Evolutionary conservation across 2,113 vertebrate species (phyloP).

Genomic region (Tricholaema leucomelas): DNA sequence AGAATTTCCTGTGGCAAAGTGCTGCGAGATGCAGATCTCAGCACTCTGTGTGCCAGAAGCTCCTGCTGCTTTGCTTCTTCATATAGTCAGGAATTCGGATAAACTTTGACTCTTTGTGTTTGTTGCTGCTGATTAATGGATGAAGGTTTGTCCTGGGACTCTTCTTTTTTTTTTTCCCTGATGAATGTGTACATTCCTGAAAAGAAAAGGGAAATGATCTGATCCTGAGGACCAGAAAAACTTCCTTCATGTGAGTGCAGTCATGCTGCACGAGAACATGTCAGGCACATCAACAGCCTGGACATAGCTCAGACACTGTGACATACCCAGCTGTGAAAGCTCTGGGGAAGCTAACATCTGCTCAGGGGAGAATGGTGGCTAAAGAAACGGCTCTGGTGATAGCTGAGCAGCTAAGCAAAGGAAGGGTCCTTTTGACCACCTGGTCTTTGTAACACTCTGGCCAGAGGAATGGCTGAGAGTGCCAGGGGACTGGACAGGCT

Average conservation of each 20-base stretch:
- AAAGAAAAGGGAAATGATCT: neutral
- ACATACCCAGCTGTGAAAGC: neutral
- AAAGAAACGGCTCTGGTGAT: neutral
- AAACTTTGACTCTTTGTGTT: neutral
- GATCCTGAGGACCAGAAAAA: neutral
- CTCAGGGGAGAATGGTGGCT: neutral
- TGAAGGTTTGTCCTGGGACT: neutral
- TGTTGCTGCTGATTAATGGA: neutral
- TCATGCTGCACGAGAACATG: neutral
- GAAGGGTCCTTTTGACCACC: neutral
- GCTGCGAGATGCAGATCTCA: no score
- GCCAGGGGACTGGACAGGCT: neutral
- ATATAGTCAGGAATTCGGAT: neutral
- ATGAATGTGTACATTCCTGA: neutral
- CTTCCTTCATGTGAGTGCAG: neutral
- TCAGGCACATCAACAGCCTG: neutral
- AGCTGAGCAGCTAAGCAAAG: neutral
- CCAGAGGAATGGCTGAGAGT: neutral
- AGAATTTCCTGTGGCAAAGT: neutral
- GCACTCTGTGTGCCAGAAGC: neutral
- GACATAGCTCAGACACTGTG: neutral
- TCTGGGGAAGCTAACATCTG: neutral
- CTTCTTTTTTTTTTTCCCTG: neutral
- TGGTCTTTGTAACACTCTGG: neutral
- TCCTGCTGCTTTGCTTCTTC: neutral